Percentiles rank a stretch among this genome's conserved stretches.
phyloP scores from a whole-genome alignment of 2,113 vertebrate species.

The Paracanthobrama guichenoti region DNA sequence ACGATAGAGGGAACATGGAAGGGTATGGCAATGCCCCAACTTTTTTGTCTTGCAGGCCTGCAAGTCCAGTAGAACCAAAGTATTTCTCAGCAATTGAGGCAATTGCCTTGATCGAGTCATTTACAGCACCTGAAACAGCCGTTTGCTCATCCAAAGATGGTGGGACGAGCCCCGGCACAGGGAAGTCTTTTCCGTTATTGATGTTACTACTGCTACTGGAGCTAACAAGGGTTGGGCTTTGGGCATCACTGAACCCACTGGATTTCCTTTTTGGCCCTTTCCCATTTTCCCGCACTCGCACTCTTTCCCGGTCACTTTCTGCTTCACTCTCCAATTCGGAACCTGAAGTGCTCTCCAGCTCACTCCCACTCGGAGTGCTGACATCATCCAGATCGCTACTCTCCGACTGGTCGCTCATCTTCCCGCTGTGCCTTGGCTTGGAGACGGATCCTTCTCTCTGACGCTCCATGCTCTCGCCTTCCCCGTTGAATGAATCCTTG shows the following conservation, averaged over 20 bases:
- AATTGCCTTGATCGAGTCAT: constrained; percentile 99
- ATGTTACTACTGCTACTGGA: constrained; percentile 59
- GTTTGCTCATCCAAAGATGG: constrained; percentile 94
- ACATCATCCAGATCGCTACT: constrained; percentile 98
- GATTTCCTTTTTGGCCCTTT: constrained; percentile 93
- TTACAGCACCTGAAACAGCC: constrained; percentile 96
- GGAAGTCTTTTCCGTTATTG: constrained; percentile 83
- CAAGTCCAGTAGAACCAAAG: constrained; percentile 97
- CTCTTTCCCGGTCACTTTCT: constrained; percentile 97
- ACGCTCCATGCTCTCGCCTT: constrained; percentile 71
- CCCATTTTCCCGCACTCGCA: constrained; percentile 90
- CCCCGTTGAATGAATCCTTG: constrained; percentile 63
- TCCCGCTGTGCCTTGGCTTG: constrained; percentile 79
- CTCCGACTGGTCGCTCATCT: constrained; percentile 97
- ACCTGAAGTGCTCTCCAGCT: constrained; percentile 96
- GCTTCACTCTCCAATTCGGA: constrained; percentile 98
- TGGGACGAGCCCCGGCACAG: constrained; percentile 85
- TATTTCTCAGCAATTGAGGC: constrained; percentile 99
- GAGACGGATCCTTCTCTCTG: constrained; percentile 80
- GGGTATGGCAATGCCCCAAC: constrained; percentile 92
- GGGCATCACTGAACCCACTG: constrained; percentile 73
- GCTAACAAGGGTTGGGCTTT: constrained; percentile 84
- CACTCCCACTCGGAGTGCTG: constrained; percentile 98
- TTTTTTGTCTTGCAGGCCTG: constrained; percentile 96
- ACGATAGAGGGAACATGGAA: constrained; percentile 97